Percentiles rank a stretch among this genome's conserved stretches.
Conservation (phyloP, 2,113 vertebrate species). For the Leptobrachium leishanense region DNA sequence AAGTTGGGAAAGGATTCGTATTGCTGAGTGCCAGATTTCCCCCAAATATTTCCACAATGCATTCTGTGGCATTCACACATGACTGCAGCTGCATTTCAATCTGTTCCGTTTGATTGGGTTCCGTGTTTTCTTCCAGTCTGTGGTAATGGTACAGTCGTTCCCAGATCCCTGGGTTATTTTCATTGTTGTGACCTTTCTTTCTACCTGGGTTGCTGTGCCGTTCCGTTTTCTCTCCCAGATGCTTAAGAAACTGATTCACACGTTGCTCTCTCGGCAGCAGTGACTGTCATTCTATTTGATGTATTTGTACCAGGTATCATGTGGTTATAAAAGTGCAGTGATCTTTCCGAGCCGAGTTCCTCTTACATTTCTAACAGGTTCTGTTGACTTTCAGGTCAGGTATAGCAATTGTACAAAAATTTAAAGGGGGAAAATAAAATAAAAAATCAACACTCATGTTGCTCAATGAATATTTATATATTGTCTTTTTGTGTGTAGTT, state of each 20-base stretch:
- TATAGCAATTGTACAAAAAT: slow-evolving; percentile 53
- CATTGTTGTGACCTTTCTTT: slow-evolving; percentile 65
- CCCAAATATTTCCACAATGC: slow-evolving; percentile 50
- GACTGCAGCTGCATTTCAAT: slow-evolving; percentile 55
- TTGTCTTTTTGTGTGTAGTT: slow-evolving; percentile 3
- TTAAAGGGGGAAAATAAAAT: slow-evolving; percentile 11
- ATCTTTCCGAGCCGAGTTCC: slow-evolving; percentile 48
- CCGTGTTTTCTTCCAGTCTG: slow-evolving; percentile 56
- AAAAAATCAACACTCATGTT: slow-evolving; percentile 5
- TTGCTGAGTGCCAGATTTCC: slow-evolving; percentile 48
- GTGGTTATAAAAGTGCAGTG: slow-evolving; percentile 48
- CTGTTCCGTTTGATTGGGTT: slow-evolving; percentile 56
- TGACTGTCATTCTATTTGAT: slow-evolving; percentile 48
- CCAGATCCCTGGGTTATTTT: slow-evolving; percentile 61
- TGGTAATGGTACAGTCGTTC: slow-evolving; percentile 56
- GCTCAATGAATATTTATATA: slow-evolving; percentile 14
- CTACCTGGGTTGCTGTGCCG: slow-evolving; percentile 50
- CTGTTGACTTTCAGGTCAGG: slow-evolving; percentile 42
- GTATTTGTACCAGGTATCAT: slow-evolving; percentile 44
- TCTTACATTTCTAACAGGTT: slow-evolving; percentile 34
- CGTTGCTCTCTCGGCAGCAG: slow-evolving; percentile 6
- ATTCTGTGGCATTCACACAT: slow-evolving; percentile 54
- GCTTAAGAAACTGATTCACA: slow-evolving; percentile 45
- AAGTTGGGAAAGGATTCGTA: slow-evolving; percentile 19
- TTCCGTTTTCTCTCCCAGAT: slow-evolving; percentile 44